phyloP scores from a whole-genome alignment of 2,113 vertebrate genomes.

The Arizona elegans region DNA sequence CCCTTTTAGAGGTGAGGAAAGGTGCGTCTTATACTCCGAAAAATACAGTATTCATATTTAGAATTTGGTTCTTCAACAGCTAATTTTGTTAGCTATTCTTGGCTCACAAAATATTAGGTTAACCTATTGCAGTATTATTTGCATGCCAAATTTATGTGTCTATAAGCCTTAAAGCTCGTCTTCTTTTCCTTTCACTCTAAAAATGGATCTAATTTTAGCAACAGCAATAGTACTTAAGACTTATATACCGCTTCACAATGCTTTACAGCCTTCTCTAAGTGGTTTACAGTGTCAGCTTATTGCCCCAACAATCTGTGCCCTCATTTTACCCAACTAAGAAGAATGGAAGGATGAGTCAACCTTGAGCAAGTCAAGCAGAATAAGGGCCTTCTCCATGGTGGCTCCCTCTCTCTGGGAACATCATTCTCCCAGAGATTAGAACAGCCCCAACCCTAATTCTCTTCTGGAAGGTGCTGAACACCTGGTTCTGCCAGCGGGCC shows the following conservation, averaged over 20 bases:
- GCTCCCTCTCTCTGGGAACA: too few species aligned
- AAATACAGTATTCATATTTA: not conserved
- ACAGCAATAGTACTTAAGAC: not conserved
- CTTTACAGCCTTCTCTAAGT: not conserved
- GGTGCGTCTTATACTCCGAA: too few species aligned
- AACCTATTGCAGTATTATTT: not conserved
- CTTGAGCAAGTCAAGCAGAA: not conserved
- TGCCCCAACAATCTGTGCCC: not conserved
- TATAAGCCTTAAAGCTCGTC: not conserved
- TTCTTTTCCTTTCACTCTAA: not conserved
- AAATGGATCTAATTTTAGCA: not conserved
- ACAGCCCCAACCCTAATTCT: too few species aligned
- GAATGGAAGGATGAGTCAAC: not conserved
- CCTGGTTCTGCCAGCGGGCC: too few species aligned
- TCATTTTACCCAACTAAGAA: not conserved
- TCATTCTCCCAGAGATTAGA: too few species aligned
- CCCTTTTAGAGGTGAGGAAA: too few species aligned
- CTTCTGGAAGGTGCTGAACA: too few species aligned
- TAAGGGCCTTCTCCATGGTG: too few species aligned
- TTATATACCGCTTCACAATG: not conserved
- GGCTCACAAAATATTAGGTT: not conserved
- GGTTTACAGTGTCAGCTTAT: not conserved
- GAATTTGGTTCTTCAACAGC: not conserved
- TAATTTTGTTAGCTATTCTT: not conserved
- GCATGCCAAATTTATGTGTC: not conserved